phyloP scores from a whole-genome alignment of 2,888 invertebrate species.

The Drosophila siamana region DNA sequence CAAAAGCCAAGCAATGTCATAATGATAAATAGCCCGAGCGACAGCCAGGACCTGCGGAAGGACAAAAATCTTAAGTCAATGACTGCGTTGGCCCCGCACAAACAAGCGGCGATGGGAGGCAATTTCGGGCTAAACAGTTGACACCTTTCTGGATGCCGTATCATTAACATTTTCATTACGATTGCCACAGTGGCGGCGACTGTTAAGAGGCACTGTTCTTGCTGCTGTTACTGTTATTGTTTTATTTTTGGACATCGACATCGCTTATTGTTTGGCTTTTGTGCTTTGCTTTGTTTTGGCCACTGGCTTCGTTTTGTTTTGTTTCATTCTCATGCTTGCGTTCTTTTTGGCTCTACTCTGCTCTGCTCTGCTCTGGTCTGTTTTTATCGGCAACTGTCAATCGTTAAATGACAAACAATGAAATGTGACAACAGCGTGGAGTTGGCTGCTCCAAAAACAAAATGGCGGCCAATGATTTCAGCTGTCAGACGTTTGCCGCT shows the following conservation, averaged over 20 bases:
- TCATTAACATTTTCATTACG: slow-evolving; percentile 77
- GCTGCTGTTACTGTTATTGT: slow-evolving; percentile 22
- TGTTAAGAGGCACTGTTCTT: slow-evolving; percentile 13
- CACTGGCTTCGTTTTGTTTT: slow-evolving; percentile 30
- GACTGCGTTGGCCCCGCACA: slow-evolving; percentile 2
- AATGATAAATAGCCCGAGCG: slow-evolving; percentile 73
- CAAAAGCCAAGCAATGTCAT: slow-evolving; percentile 66
- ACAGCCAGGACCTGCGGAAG: slow-evolving; percentile 17
- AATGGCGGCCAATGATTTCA: slow-evolving; percentile 68
- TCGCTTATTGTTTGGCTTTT: slow-evolving; percentile 42
- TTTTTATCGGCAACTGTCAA: slow-evolving; percentile 76
- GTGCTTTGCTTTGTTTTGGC: slow-evolving; percentile 29
- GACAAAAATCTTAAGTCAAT: slow-evolving; percentile 37
- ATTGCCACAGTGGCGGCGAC: slow-evolving; percentile 43
- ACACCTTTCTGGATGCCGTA: slow-evolving; percentile 66
- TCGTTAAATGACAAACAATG: slow-evolving; percentile 81
- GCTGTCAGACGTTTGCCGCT: slow-evolving; percentile 57
- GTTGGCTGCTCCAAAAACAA: slow-evolving; percentile 35
- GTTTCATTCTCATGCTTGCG: neutral
- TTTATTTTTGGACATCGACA: slow-evolving; percentile 18
- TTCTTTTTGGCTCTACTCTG: slow-evolving; percentile 12
- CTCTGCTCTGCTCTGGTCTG: slow-evolving; percentile 3
- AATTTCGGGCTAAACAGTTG: slow-evolving; percentile 63
- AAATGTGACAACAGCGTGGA: slow-evolving; percentile 63
- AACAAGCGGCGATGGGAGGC: slow-evolving; percentile 17